These are phyloP conservation scores for Solea solea DNA, from an alignment of 2,113 vertebrate species.

Conservation along the genomic window DNA sequence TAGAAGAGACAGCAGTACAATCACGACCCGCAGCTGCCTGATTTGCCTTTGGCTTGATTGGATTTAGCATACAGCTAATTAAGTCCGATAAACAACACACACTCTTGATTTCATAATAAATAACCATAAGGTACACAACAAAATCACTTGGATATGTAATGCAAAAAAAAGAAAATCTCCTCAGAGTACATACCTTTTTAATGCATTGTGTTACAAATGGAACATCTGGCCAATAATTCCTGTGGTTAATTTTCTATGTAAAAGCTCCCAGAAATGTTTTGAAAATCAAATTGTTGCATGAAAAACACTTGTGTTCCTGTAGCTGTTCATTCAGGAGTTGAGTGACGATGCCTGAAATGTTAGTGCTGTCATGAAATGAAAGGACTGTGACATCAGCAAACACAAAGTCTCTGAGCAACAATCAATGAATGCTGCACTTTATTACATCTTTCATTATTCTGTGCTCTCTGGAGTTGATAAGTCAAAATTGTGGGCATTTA, in stretches of 20 bases:
- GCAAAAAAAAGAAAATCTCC: slow-evolving; percentile 41
- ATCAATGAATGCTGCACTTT: slow-evolving; percentile 5
- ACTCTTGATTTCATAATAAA: slow-evolving; percentile 50
- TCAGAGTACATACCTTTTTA: neutral
- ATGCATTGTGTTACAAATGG: neutral
- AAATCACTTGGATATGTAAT: slow-evolving; percentile 79
- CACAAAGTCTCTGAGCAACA: slow-evolving; percentile 7
- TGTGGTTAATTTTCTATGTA: neutral
- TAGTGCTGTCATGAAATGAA: slow-evolving; percentile 7
- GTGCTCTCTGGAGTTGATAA: slow-evolving; percentile 7
- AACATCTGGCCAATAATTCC: neutral
- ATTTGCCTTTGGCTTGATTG: slow-evolving; percentile 39
- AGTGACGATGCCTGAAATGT: neutral
- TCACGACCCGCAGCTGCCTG: slow-evolving; percentile 13
- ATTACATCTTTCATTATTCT: slow-evolving; percentile 12
- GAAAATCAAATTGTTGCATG: neutral
- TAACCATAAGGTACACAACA: slow-evolving; percentile 68
- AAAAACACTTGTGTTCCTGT: slow-evolving; percentile 1
- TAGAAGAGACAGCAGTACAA: slow-evolving; percentile 23
- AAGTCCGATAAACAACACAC: slow-evolving; percentile 37
- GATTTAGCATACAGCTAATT: slow-evolving; percentile 43
- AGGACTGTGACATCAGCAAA: slow-evolving; percentile 17
- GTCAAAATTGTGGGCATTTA: slow-evolving; percentile 14
- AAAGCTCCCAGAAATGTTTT: slow-evolving; percentile 19
- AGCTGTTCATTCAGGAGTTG: slow-evolving; percentile 6